Base-by-base conservation (phyloP, 2,888 invertebrate genomes). In the Rugalucina vietnamica region DNA sequence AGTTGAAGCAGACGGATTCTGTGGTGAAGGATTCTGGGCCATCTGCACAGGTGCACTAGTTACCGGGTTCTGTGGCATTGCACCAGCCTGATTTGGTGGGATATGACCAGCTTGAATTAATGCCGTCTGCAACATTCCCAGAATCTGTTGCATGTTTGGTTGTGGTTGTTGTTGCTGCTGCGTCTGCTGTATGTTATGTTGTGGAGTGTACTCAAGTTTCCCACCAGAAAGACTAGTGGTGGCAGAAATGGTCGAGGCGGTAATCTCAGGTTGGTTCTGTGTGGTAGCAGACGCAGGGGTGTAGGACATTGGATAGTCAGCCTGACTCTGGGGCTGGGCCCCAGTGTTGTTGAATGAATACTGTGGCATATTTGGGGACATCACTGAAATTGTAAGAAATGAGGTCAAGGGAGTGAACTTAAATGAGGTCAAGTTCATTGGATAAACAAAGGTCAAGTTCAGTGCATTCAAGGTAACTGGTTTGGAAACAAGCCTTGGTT, bases 311-410 rank as follows among this genome's bases (percentile, higher is more conserved):
- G 72, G 21, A 3, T 8, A 27, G 10, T 75, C 69, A 1, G 69
- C 39, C 27, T 27, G 43, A 24, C 32, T n/a, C 37, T 76, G 21
- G 34, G 54, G 82, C 32, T 83, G 87, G 24, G 76, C 76, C 32
- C 89, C 88, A 43, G 81, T 83, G 73, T 88, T 89, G 24, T 73
- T 70, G 60, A 86, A 80, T 27, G 89, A 89, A 77, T 88, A 89
- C 79, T 85, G 86, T 49, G 88, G 88, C 32, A 88, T 70, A 29
- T 82, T 87, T 14, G 81, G 84, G 57, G 50, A 73, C 69, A 71
- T 65, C 3, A 29, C 65, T 65, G 65, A 34, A 60, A 60, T 8
- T 5, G 34, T 4, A 54, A 54, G 3, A 54, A 65, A n/a, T n/a
- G n/a, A n/a, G n/a, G n/a, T n/a, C n/a, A n/a, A n/a, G n/a, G n/a